These are phyloP conservation scores for Ameiurus melas DNA, from an alignment of 2,113 vertebrate species.

Conservation along the genomic window DNA sequence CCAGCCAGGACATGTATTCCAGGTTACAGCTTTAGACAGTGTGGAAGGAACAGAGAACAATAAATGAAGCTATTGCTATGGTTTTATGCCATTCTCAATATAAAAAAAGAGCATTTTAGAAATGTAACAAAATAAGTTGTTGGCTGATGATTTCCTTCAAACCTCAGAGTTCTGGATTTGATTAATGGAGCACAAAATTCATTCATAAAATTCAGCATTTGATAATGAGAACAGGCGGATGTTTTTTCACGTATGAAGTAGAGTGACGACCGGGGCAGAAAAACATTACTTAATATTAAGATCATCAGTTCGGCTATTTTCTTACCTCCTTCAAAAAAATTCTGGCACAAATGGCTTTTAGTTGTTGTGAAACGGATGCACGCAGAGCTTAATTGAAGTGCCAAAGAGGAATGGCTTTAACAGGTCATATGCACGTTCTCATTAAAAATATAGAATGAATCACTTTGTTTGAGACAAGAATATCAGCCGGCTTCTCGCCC, in stretches of 20 bases:
- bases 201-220: neutral
- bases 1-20: slow-evolving; percentile 65
- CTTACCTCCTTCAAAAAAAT: neutral
- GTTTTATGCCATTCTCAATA: slow-evolving; percentile 35
- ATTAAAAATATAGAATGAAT: neutral
- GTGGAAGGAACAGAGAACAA: slow-evolving; percentile 28
- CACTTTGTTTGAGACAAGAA: neutral
- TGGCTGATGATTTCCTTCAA: neutral
- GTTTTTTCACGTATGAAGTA: neutral
- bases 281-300: neutral
- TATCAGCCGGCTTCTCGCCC: neutral
- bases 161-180: neutral
- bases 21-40: slow-evolving; percentile 62
- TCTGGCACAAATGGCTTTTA: neutral
- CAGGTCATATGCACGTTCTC: neutral
- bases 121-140: neutral
- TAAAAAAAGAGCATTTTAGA: neutral
- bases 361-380: neutral
- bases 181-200: neutral
- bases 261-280: neutral
- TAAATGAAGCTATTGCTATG: slow-evolving; percentile 32
- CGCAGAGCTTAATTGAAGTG: neutral
- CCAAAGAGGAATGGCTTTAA: neutral
- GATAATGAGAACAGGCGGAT: neutral
- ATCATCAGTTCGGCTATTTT: neutral